Evolutionary conservation across 2,113 vertebrate species (phyloP), one percentile per base, ranked within the genome.

Genomic region (Corythaeola cristata): DNA sequence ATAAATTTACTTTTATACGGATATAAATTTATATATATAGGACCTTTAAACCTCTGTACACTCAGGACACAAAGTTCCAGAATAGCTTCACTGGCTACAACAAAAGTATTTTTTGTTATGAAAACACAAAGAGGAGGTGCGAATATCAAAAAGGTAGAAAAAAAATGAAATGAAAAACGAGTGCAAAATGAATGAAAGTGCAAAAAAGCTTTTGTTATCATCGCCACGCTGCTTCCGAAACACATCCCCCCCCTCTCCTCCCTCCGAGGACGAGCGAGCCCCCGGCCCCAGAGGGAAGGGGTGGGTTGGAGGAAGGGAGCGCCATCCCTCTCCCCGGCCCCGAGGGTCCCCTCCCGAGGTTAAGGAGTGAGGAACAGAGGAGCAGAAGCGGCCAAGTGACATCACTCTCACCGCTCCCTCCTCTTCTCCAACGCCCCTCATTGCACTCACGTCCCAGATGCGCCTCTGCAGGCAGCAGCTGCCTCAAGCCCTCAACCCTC

Each of bases 131-230:
- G 17, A 63, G 85, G 93, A 93, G 62, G 90, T 22, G 81, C 35
- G 11, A 53, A 94, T 97, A 96, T 83, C 81, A 97, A 97, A 94
- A 93, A 87, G 27, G 1, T 5, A 0, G 11, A 49, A 49, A 56
- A 87, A 52, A 45, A 73, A 68, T 69, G 17, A 92, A 97, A 94
- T 50, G 69, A 80, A 60, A 62, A 89, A 92, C 18, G 33, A 98
- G 97, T 97, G 97, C 97, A 95, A 98, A 96, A 96, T 91, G 95
- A 97, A 98, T 95, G 79, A 97, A 98, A 97, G 98, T 98, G 98
- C 98, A 98, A 98, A 97, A 92, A 95, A 93, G 94, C 90, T 97
- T 88, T 91, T 84, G 58, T 87, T 90, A 72, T 73, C 85, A 60
- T 68, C 90, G 93, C 66, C 85, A 75, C 32, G 2, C 76, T 91